These are phyloP conservation scores for Eurosta solidaginis DNA, from an alignment of 1,140 invertebrate species.

Conservation along the genomic window DNA sequence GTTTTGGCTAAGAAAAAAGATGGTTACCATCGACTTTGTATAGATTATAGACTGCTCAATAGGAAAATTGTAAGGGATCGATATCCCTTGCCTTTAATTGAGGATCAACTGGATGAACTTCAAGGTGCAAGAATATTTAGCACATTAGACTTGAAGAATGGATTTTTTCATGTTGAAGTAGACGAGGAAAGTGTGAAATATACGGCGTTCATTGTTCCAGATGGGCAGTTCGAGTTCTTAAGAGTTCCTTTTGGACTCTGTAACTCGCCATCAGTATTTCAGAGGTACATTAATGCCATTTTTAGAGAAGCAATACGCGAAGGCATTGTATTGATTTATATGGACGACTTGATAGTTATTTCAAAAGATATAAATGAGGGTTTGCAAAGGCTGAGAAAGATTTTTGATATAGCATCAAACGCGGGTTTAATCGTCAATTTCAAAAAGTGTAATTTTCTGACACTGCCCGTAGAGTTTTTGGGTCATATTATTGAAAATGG, in stretches of 20 bases:
- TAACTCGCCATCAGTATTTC: constrained; percentile 31
- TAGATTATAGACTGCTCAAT: constrained; percentile 39
- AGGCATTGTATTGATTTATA: constrained; percentile 12
- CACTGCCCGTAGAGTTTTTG: background rate
- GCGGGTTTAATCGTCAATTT: background rate
- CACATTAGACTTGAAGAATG: no score
- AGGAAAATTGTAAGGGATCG: no score
- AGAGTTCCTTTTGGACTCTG: constrained; percentile 32
- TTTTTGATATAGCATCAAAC: background rate
- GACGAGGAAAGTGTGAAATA: constrained; percentile 18
- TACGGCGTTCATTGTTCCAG: constrained; percentile 25
- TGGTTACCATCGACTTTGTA: constrained; percentile 38
- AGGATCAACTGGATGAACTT: constrained; percentile 29
- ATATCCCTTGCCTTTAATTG: constrained; percentile 28
- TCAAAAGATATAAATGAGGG: background rate
- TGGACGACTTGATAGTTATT: constrained; percentile 31
- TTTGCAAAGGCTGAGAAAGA: background rate
- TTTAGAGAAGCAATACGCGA: constrained; percentile 18
- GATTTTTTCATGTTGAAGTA: constrained; percentile 31
- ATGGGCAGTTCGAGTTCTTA: constrained; percentile 30
- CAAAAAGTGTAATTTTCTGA: constrained; percentile 14
- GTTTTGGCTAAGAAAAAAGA: no score
- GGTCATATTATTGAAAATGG: constrained; percentile 16
- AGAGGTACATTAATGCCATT: constrained; percentile 25
- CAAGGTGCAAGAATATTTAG: constrained; percentile 24